phyloP scores from a whole-genome alignment of 1,140 invertebrate species.

The Hestina assimilis region DNA sequence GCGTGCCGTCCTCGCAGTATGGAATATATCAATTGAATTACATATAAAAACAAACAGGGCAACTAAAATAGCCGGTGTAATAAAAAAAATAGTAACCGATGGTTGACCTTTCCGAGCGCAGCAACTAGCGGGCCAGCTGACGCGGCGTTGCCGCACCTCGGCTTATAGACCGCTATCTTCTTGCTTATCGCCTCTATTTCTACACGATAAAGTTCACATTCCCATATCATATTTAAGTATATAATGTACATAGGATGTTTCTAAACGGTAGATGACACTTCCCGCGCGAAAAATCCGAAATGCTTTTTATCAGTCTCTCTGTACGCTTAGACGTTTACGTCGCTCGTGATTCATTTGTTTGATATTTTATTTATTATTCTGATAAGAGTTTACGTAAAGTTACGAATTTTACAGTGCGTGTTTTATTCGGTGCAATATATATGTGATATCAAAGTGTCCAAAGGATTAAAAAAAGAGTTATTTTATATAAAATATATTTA shows the following conservation, averaged over 20 bases:
- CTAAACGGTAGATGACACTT: constrained; percentile 46
- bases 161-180: constrained; percentile 34
- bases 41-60: constrained; percentile 44
- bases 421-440: constrained; percentile 24
- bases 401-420: constrained; percentile 6
- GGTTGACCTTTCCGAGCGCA: constrained; percentile 71
- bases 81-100: constrained; percentile 67
- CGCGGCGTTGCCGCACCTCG: constrained; percentile 63
- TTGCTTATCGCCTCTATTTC: constrained; percentile 65
- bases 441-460: constrained; percentile 53
- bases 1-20: neutral
- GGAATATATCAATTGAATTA: constrained; percentile 5
- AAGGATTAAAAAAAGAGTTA: constrained; percentile 22
- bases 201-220: constrained; percentile 32
- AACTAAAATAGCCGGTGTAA: constrained; percentile 59
- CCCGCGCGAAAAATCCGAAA: constrained; percentile 77
- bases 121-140: constrained; percentile 72
- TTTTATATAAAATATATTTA: neutral
- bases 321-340: constrained; percentile 32
- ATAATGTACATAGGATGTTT: constrained; percentile 68
- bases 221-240: constrained; percentile 48
- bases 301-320: constrained; percentile 69
- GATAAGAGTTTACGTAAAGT: neutral
- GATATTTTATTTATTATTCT: constrained; percentile 25
- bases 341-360: constrained; percentile 25